These are phyloP conservation scores for Smittia sp. DNA, from an alignment of 2,888 invertebrate species.

Conservation along the genomic window DNA sequence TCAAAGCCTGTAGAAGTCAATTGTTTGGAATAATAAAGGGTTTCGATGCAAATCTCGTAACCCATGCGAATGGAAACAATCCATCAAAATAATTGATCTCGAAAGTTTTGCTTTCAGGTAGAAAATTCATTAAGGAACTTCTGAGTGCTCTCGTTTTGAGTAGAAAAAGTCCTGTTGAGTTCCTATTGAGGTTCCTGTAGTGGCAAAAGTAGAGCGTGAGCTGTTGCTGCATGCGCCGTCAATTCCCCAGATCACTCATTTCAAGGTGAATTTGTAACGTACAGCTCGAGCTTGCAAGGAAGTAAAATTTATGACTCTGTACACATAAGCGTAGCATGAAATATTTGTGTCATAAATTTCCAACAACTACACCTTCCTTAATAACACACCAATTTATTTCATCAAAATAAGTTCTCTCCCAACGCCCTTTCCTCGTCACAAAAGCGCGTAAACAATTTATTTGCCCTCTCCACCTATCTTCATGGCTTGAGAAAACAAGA, in stretches of 20 bases:
- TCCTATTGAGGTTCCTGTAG: no score
- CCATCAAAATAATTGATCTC: no score
- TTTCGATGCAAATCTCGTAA: no score
- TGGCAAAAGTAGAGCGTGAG: no score
- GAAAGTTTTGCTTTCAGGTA: no score
- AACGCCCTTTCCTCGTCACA: neutral
- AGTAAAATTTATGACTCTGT: slow-evolving; percentile 30
- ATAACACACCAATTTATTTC: slow-evolving; percentile 26
- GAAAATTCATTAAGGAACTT: no score
- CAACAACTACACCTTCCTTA: slow-evolving; percentile 34
- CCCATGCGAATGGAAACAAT: no score
- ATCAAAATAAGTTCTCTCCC: slow-evolving; percentile 33
- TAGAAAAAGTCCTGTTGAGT: no score
- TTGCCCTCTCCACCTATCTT: neutral
- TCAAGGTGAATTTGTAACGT: neutral
- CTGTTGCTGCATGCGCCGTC: no score
- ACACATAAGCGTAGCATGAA: slow-evolving; percentile 27
- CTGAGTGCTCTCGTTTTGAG: no score
- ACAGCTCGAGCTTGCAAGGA: neutral
- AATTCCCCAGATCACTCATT: neutral
- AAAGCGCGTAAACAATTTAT: slow-evolving; percentile 37
- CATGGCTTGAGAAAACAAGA: slow-evolving; percentile 2
- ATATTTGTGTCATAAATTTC: slow-evolving; percentile 38
- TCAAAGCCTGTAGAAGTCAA: no score
- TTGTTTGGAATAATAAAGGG: no score